phyloP scores from a whole-genome alignment of 2,113 vertebrate species.

The Notechis scutatus region DNA sequence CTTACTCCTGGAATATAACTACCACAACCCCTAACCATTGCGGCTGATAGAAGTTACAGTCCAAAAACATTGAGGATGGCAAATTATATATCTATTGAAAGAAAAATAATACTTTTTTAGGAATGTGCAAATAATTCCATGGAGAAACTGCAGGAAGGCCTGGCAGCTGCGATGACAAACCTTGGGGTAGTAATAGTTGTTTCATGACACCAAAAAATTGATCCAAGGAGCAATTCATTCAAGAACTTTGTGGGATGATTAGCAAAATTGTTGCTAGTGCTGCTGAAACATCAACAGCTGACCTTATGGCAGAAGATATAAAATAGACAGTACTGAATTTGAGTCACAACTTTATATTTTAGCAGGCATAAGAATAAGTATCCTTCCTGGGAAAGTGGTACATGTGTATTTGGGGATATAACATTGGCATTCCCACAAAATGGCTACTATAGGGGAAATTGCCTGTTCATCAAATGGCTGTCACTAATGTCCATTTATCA shows the following conservation, averaged over 20 bases:
- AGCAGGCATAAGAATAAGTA: background rate
- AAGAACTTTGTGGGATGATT: background rate
- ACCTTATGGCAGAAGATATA: background rate
- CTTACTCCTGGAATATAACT: background rate
- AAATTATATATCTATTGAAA: background rate
- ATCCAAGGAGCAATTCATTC: background rate
- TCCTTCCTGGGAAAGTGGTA: background rate
- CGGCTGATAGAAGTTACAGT: background rate
- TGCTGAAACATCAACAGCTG: background rate
- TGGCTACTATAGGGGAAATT: background rate
- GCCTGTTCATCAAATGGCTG: background rate
- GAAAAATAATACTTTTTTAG: background rate
- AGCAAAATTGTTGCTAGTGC: background rate
- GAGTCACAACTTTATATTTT: background rate
- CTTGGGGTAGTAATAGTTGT: background rate
- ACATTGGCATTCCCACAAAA: background rate
- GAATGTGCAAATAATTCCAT: background rate
- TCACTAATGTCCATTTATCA: background rate
- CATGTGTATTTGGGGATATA: background rate
- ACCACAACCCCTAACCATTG: background rate
- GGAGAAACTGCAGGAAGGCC: background rate
- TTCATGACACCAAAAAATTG: background rate
- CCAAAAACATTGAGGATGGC: background rate
- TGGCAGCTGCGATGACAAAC: background rate
- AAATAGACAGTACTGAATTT: background rate